These are phyloP conservation scores for Gryon sp. DNA, from an alignment of 1,140 invertebrate genomes.

Conservation along the genomic window DNA sequence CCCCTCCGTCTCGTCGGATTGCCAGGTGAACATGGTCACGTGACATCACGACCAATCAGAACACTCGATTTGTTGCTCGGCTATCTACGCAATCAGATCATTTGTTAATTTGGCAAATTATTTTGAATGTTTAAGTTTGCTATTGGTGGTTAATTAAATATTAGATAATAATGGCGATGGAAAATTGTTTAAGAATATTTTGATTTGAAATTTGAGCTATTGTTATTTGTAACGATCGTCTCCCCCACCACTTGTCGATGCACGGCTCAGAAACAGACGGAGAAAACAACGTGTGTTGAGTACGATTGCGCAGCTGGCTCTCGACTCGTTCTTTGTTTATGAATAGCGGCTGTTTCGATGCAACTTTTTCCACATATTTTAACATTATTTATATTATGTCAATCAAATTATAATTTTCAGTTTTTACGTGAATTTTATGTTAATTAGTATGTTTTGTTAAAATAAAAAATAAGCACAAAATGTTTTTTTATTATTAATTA, in stretches of 20 bases:
- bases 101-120: background rate
- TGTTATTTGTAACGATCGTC: slow-evolving; percentile 24
- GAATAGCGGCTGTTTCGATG: too few relatives aligned
- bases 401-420: too few relatives aligned
- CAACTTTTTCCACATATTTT: too few relatives aligned
- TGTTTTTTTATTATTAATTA: too few relatives aligned
- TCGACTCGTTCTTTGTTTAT: background rate
- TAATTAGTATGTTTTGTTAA: too few relatives aligned
- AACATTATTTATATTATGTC: too few relatives aligned
- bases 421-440: too few relatives aligned
- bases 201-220: background rate
- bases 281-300: background rate
- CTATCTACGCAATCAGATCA: background rate
- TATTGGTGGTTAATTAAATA: too few relatives aligned
- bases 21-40: too few relatives aligned
- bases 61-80: background rate
- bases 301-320: background rate
- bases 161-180: too few relatives aligned
- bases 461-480: too few relatives aligned
- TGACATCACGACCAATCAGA: background rate
- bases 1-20: too few relatives aligned
- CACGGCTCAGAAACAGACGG: background rate
- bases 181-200: background rate
- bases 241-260: background rate
- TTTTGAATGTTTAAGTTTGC: background rate